Evolutionary conservation across 1,140 invertebrate genomes (phyloP), one percentile per base, ranked within the genome.

Genomic region (Drosophila repleta): DNA sequence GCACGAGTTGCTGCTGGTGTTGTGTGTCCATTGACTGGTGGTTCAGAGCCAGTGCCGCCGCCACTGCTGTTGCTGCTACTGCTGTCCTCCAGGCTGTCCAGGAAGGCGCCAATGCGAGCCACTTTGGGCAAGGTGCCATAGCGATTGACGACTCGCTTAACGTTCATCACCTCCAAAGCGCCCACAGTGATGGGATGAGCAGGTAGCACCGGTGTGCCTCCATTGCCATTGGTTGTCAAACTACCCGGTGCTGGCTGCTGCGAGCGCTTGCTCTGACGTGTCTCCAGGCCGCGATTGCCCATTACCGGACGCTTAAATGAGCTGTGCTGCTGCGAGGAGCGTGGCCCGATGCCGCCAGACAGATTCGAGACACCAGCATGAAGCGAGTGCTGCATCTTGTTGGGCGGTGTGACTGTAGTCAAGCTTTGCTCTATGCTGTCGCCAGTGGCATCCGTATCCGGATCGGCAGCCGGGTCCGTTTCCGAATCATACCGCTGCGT

Each of bases 71-170:
- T 56, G 18, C 65, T 45, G 63, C 70, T 46, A 51, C 58, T 52
- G 43, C 83, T 75, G 35, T 91, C 85, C 35, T 96, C 94, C 64
- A 99, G 92, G 0, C 97, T 99, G 87, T 99, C 98, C 13, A 99
- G 92, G 92, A 98, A 99, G 0, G 98, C 98, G 10, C 98, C 98
- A 76, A 99, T 99, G 32, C 98, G 94, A 11, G 97, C 97, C 49
- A 97, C 97, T 93, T 99, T 99, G 0, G 98, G 98, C 64, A 98
- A 90, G 10, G 98, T 99, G 4, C 98, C 98, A 91, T 99, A 99
- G n/a, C 97, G 94, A 92, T 97, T 98, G 60, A 99, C 98, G 5
- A 97, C 97, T 75, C 97, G 95, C 87, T 98, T 97, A 57, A 99
- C 97, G 93, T 99, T 99, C 92, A 98, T 97, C 72, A 98, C 97